phyloP scores from a whole-genome alignment of 2,113 vertebrate genomes.

The Scytalopus superciliaris region DNA sequence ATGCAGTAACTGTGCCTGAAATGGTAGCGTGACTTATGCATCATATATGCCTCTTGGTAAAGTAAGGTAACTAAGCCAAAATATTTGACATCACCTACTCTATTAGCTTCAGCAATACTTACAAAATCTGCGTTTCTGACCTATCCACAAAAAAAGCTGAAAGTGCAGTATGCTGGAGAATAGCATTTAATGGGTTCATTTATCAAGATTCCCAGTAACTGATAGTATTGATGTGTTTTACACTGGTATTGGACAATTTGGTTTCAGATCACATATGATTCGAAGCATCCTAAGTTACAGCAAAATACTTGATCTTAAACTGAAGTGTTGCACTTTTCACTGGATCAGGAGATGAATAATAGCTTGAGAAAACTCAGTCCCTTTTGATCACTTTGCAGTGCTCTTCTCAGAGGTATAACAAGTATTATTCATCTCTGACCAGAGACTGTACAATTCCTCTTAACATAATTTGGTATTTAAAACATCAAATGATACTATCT shows the following conservation, averaged over 20 bases:
- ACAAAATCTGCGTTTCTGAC: background rate
- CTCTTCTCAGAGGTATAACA: background rate
- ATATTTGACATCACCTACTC: background rate
- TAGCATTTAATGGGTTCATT: background rate
- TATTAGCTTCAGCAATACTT: background rate
- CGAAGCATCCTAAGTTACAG: background rate
- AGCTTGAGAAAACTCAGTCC: background rate
- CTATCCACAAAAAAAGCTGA: background rate
- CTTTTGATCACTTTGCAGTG: background rate
- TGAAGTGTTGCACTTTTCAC: background rate
- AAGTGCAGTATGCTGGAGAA: background rate
- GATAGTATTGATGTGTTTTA: constrained; percentile 13
- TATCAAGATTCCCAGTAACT: constrained; percentile 3
- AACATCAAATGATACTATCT: background rate
- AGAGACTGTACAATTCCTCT: background rate
- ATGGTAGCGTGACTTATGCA: background rate
- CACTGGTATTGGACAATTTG: background rate
- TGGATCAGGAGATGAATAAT: background rate
- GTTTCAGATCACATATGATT: background rate
- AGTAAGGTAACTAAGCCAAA: background rate
- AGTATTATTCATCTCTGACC: background rate
- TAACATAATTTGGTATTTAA: background rate
- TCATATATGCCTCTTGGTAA: background rate
- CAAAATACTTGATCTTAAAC: background rate
- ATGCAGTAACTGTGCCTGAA: background rate